Evolutionary conservation across 2,797 vertebrate species (phyloP), one percentile per base, ranked within the genome.

Genomic region (Pangasius macronema): DNA sequence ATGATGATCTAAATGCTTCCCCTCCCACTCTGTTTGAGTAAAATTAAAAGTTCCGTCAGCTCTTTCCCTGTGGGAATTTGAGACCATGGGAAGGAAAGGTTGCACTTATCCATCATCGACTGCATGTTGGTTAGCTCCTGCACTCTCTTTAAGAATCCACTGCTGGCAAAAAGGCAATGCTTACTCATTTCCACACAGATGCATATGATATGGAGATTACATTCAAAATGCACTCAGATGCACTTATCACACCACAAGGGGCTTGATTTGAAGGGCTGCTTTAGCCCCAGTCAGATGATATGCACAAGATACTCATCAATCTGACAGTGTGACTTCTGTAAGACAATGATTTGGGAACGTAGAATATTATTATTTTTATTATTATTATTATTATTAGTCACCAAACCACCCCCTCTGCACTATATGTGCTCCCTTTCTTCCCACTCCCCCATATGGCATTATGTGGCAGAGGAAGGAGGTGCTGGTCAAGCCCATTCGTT

Each of bases 41-140:
- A 51, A 68, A 51, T 20, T 33, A 70, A 67, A 18, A 30, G 42
- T 68, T 53, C 22, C 51, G 36, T 79, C 51, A 77, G 20, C 51
- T 55, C 51, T 83, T 83, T 77, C 53, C 55, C 33, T 83, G 39
- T 49, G 36, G 70, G 57, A 76, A 85, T 63, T 76, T 81, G 61
- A 77, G 79, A 30, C 61, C 83, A 68, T 30, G 83, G 73, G 82
- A 88, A 85, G 70, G 73, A 91, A 88, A 88, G 85, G 83, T 87
- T 87, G 75, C 67, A 87, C 39, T 85, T 87, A 89, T 88, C 72
- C 68, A 80, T 89, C 87, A 85, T 51, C 80, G 86, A 83, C 90
- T 84, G 39, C 55, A 82, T 67, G 42, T 16, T 80, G 61, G 39
- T 73, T 46, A 72, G 73, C 70, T 59, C 16, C 30, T 57, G 20